phyloP scores from a whole-genome alignment of 2,797 vertebrate species.

The Gobio occitaniae region DNA sequence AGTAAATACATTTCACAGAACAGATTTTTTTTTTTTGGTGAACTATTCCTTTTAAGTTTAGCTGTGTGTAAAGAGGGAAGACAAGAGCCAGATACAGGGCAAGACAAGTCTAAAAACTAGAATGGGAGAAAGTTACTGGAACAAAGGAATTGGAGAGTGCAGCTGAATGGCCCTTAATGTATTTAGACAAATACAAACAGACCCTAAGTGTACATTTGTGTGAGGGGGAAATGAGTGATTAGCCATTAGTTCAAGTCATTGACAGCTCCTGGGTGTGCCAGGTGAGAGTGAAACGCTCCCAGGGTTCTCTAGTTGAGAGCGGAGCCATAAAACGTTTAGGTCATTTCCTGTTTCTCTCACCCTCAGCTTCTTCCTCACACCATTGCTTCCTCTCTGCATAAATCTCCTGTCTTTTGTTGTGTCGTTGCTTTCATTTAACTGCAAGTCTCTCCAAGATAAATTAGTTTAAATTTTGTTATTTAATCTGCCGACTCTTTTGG shows the following conservation, averaged over 20 bases:
- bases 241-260: constrained; percentile 43
- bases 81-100: neutral
- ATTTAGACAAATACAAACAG: constrained; percentile 45
- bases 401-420: constrained; percentile 36
- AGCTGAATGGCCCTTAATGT: constrained; percentile 29
- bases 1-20: too few species aligned
- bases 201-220: constrained; percentile 32
- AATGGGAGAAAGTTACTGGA: neutral
- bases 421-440: neutral
- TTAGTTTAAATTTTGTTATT: neutral
- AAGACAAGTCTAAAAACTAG: neutral
- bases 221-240: constrained; percentile 52
- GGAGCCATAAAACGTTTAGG: constrained; percentile 23
- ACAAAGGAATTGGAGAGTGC: constrained; percentile 21
- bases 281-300: constrained; percentile 46
- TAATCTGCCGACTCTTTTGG: constrained; percentile 16
- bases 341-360: constrained; percentile 58
- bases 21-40: too few species aligned
- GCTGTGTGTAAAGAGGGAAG: neutral
- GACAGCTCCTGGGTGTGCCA: constrained; percentile 47
- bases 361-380: constrained; percentile 26
- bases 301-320: constrained; percentile 48
- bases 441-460: constrained; percentile 13
- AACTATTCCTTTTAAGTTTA: neutral
- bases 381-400: constrained; percentile 20